Evolutionary conservation across 2,113 vertebrate species (phyloP).

Genomic region (Chloroceryle aenea): DNA sequence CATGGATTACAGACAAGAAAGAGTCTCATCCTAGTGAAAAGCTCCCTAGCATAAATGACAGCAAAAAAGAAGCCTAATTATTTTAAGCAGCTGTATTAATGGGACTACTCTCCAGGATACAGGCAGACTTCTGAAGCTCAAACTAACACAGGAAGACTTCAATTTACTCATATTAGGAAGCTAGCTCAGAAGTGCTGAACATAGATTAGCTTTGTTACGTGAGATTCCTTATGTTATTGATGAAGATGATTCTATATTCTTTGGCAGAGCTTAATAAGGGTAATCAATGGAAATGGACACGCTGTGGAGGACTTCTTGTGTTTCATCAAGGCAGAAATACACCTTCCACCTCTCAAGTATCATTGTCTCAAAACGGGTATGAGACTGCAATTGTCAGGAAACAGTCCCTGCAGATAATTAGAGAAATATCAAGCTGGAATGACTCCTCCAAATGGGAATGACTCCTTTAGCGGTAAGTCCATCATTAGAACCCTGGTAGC

Average conservation of each 20-base stretch:
- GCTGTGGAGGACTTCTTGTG: neutral
- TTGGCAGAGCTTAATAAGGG: neutral
- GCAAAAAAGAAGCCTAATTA: neutral
- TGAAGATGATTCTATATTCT: neutral
- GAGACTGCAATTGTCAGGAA: neutral
- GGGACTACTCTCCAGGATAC: neutral
- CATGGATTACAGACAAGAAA: neutral
- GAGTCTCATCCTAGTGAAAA: neutral
- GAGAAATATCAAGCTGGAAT: neutral
- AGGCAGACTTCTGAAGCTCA: neutral
- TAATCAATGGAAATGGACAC: neutral
- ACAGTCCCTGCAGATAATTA: neutral
- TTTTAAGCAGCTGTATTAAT: neutral
- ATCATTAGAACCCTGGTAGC: neutral
- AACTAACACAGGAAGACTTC: neutral
- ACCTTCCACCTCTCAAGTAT: neutral
- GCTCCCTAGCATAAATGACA: neutral
- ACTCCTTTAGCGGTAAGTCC: neutral
- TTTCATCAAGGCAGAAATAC: neutral
- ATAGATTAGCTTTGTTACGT: neutral
- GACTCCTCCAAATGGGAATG: neutral
- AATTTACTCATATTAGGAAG: neutral
- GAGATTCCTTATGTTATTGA: neutral
- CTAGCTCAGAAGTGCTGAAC: neutral
- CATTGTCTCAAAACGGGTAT: neutral